Evolutionary conservation across 2,888 invertebrate species (phyloP).

Genomic region (Parascotia fuliginaria): DNA sequence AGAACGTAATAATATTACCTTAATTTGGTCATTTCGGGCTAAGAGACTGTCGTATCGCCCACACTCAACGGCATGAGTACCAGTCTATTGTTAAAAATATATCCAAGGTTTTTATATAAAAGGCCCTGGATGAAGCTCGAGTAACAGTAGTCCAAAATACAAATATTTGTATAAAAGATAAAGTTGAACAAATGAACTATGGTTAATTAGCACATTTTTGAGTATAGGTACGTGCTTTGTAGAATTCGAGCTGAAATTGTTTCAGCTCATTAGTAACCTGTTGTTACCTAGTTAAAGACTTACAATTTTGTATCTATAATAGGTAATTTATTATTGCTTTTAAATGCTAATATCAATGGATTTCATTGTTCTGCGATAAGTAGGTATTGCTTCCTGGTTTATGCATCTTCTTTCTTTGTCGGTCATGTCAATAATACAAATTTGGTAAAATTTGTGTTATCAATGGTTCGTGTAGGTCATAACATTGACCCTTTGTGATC

Average conservation of each 20-base stretch:
- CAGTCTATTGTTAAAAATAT: conserved; percentile 39
- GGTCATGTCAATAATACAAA: too few species aligned
- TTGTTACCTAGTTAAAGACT: conserved; percentile 31
- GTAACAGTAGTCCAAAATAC: conserved; percentile 29
- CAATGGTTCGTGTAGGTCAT: too few species aligned
- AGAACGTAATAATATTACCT: conserved; percentile 10
- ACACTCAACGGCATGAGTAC: conserved; percentile 22
- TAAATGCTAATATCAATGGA: too few species aligned
- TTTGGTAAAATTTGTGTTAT: too few species aligned
- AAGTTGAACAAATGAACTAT: conserved; percentile 37
- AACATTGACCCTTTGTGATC: too few species aligned
- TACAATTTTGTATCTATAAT: too few species aligned
- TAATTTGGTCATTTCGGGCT: conserved; percentile 27
- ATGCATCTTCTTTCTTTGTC: too few species aligned
- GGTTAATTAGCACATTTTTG: conserved; percentile 45
- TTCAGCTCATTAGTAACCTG: conserved; percentile 47
- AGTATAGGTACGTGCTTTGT: conserved; percentile 38
- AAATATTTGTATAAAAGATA: conserved; percentile 36
- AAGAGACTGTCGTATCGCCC: conserved; percentile 20
- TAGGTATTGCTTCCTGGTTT: too few species aligned
- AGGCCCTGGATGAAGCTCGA: conserved; percentile 30
- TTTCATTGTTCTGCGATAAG: too few species aligned
- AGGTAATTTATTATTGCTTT: too few species aligned
- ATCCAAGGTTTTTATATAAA: conserved; percentile 32
- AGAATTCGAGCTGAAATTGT: conserved; percentile 52